Conservation (phyloP, 2,888 invertebrate genomes). For the Erebia palarica region DNA sequence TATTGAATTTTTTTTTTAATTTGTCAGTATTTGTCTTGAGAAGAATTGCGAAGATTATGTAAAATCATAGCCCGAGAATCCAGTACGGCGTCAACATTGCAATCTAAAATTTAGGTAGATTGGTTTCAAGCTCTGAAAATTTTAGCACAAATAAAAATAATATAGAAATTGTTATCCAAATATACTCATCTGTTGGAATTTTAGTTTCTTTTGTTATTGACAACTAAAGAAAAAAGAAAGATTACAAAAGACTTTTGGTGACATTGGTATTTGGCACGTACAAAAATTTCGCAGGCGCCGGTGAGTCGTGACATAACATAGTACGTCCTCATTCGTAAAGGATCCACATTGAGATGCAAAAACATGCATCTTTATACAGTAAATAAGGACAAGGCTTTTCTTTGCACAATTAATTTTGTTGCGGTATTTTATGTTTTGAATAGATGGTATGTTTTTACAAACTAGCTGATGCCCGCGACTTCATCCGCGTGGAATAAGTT, state of each 20-base stretch:
- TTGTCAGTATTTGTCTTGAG: too few relatives aligned
- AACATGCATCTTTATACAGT: slow-evolving; percentile 35
- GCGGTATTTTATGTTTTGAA: background rate
- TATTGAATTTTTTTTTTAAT: too few relatives aligned
- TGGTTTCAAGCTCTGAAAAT: background rate
- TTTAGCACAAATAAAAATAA: background rate
- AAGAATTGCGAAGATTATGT: too few relatives aligned
- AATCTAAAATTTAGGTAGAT: background rate
- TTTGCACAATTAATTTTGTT: slow-evolving; percentile 23
- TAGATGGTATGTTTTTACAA: background rate
- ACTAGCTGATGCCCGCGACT: too few relatives aligned
- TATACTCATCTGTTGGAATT: background rate
- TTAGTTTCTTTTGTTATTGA: slow-evolving; percentile 9
- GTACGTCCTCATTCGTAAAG: slow-evolving; percentile 31
- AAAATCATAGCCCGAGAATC: too few relatives aligned
- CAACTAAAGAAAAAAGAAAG: background rate
- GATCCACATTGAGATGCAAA: slow-evolving; percentile 36
- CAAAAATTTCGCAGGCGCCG: slow-evolving; percentile 32
- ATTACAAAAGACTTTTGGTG: slow-evolving; percentile 32
- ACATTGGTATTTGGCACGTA: slow-evolving; percentile 23
- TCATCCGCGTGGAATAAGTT: too few relatives aligned
- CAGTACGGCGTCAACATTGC: background rate
- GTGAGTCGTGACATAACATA: slow-evolving; percentile 39
- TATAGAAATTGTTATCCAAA: background rate
- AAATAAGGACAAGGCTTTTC: slow-evolving; percentile 37